phyloP scores from a whole-genome alignment of 1,140 invertebrate species.

The Rhopalosiphum padi region DNA sequence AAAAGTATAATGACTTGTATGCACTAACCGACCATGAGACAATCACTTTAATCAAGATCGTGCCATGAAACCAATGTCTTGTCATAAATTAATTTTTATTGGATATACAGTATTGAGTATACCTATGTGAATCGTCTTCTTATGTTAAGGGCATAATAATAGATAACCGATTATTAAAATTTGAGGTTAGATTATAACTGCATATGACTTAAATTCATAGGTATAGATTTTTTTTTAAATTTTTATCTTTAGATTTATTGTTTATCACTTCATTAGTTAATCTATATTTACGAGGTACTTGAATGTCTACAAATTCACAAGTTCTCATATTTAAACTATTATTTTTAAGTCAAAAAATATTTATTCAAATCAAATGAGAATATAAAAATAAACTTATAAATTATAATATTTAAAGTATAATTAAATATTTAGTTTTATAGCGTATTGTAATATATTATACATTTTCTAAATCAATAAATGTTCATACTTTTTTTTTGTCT shows the following conservation, averaged over 20 bases:
- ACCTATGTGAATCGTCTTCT: background rate
- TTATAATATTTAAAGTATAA: too few species aligned
- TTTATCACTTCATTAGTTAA: too few species aligned
- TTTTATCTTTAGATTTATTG: background rate
- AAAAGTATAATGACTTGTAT: conserved; percentile 31
- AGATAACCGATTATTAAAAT: background rate
- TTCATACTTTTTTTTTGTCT: too few species aligned
- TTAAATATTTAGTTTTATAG: too few species aligned
- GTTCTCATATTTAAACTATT: background rate
- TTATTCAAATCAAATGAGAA: background rate
- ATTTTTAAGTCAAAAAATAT: background rate
- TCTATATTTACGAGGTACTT: background rate
- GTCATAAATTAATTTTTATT: conserved; percentile 45
- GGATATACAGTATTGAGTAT: background rate
- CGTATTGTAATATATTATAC: too few species aligned
- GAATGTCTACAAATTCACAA: background rate
- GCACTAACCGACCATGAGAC: conserved; percentile 1
- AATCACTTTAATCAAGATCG: conserved; percentile 45
- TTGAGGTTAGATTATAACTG: background rate
- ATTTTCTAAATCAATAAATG: too few species aligned
- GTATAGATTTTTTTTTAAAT: background rate
- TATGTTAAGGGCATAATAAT: background rate
- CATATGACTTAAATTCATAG: background rate
- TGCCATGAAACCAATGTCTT: conserved; percentile 27
- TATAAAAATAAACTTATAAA: background rate